Percentiles rank a stretch among this genome's conserved stretches.
phyloP scores from a whole-genome alignment of 1,140 invertebrate genomes.

The Amphibalanus amphitrite region DNA sequence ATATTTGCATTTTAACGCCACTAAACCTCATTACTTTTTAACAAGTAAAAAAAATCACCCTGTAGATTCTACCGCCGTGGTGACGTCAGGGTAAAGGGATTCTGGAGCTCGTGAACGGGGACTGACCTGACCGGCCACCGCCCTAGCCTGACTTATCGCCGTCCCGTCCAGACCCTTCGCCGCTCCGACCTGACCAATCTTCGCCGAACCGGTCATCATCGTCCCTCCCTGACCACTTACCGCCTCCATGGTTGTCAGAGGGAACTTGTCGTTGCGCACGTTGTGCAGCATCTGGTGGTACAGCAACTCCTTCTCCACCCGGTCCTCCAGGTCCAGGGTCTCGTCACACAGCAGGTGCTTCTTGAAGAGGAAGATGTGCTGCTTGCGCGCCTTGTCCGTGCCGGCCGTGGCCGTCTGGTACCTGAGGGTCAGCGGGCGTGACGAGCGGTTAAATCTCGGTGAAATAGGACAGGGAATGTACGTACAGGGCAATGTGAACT shows the following conservation, averaged over 20 bases:
- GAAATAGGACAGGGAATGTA: too few relatives aligned
- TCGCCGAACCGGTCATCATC: not conserved
- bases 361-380: conserved; percentile 50
- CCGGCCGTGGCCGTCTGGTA: conserved; percentile 12
- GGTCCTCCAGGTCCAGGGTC: conserved; percentile 64
- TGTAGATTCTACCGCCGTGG: too few relatives aligned
- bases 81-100: too few relatives aligned
- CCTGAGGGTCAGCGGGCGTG: conserved; percentile 5
- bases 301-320: conserved; percentile 86
- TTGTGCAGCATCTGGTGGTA: conserved; percentile 87
- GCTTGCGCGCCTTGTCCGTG: conserved; percentile 8
- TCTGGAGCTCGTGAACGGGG: too few relatives aligned
- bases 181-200: not conserved
- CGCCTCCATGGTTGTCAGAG: conserved; percentile 78
- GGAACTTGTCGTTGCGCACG: conserved; percentile 72
- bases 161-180: not conserved
- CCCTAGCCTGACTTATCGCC: too few relatives aligned
- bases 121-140: too few relatives aligned
- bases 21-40: too few relatives aligned
- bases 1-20: too few relatives aligned
- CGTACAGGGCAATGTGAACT: too few relatives aligned
- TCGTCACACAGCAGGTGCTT: conserved; percentile 82
- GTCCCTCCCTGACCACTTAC: conserved; percentile 37
- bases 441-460: too few relatives aligned
- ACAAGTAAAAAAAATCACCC: too few relatives aligned